Evolutionary conservation across 37 sponge, comb jelly and placozoan species (phyloP).

Genomic region (Corticium candelabrum): DNA sequence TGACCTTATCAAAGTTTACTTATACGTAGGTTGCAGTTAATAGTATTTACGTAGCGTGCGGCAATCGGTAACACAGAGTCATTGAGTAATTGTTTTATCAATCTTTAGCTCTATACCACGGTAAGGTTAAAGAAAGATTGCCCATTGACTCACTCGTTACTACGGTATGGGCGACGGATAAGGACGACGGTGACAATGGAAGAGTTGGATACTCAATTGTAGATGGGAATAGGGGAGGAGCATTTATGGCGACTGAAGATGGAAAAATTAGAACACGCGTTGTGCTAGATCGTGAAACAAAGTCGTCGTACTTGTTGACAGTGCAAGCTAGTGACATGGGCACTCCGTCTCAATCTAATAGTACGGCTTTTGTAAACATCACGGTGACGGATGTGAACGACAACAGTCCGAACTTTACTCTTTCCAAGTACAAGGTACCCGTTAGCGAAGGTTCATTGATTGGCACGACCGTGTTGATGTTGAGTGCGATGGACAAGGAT

Average conservation of each 20-base stretch:
- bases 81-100: no score
- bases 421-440: neutral
- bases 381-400: neutral
- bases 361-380: neutral
- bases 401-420: neutral
- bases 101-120: no score
- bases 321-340: neutral
- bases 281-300: neutral
- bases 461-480: neutral
- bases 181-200: no score
- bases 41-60: no score
- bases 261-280: neutral
- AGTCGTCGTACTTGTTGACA: neutral
- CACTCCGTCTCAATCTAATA: neutral
- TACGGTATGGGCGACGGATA: no score
- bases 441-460: neutral
- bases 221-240: neutral
- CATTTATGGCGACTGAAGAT: neutral
- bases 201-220: no score
- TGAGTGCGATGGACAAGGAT: neutral
- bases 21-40: no score
- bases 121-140: no score
- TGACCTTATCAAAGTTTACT: neutral
- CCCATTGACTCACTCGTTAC: no score
- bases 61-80: no score